Evolutionary conservation across 1,140 invertebrate genomes (phyloP).

Genomic region (Spodoptera frugiperda): DNA sequence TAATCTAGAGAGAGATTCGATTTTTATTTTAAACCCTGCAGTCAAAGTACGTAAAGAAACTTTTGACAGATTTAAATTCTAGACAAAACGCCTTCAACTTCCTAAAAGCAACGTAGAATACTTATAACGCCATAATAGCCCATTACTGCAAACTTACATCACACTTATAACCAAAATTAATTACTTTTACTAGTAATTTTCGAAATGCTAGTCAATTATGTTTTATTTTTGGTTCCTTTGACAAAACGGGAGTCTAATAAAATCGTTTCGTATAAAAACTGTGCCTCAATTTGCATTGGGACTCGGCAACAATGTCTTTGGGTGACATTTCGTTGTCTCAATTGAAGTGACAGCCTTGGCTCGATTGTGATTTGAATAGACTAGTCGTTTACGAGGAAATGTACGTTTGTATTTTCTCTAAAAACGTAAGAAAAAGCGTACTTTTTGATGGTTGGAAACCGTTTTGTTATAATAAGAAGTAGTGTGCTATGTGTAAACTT

Average conservation of each 20-base stretch:
- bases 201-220: background rate
- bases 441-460: too few species aligned
- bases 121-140: background rate
- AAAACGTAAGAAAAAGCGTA: too few species aligned
- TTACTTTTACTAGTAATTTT: too few species aligned
- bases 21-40: too few species aligned
- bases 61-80: too few species aligned
- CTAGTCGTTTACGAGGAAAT: background rate
- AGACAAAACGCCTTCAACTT: too few species aligned
- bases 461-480: too few species aligned
- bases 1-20: too few species aligned
- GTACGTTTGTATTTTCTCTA: background rate
- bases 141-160: background rate
- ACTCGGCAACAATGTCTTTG: conserved; percentile 11
- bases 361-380: conserved; percentile 4
- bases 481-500: too few species aligned
- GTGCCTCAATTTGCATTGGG: conserved; percentile 5
- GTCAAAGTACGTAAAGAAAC: too few species aligned
- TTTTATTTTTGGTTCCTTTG: background rate
- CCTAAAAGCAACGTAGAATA: background rate
- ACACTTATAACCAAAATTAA: too few species aligned
- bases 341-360: background rate
- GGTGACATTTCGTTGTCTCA: conserved; percentile 23
- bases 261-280: background rate
- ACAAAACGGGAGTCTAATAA: background rate